A percentile compares a stretch with the other conserved stretches of the same genome.
Conservation (phyloP, 2,113 vertebrate species). For the Toxotes jaculatrix region DNA sequence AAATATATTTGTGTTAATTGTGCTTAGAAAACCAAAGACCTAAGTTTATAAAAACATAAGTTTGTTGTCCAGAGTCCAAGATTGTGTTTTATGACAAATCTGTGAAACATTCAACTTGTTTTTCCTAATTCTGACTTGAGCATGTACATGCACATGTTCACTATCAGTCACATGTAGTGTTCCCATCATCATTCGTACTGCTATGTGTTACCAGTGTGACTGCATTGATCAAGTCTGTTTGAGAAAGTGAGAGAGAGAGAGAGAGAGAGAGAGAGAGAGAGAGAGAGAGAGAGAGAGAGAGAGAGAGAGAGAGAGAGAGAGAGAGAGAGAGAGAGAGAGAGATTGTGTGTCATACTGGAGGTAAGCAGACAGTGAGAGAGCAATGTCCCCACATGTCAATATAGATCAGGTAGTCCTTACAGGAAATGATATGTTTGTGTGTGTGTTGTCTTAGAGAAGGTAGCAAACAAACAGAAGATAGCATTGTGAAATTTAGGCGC, state of each 20-base stretch:
- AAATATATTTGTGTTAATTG: no score
- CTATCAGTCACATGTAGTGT: background rate
- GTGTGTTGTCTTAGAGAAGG: background rate
- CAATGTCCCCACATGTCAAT: background rate
- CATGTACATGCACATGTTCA: background rate
- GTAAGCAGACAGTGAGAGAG: background rate
- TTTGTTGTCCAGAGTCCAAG: no score
- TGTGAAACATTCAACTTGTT: no score
- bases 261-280: background rate
- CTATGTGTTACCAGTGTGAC: background rate
- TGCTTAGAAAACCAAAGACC: no score
- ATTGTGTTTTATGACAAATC: no score
- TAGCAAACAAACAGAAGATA: background rate
- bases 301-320: background rate
- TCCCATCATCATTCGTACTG: background rate
- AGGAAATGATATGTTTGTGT: background rate
- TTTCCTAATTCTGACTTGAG: background rate
- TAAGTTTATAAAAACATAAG: no score
- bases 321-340: background rate
- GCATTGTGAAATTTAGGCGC: background rate
- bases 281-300: background rate
- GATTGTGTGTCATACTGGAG: conserved; percentile 2
- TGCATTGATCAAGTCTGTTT: conserved; percentile 21
- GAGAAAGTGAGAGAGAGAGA: background rate
- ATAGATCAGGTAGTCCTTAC: background rate